Conservation (phyloP, 2,888 invertebrate species). For the Psylliodes chrysocephalus region DNA sequence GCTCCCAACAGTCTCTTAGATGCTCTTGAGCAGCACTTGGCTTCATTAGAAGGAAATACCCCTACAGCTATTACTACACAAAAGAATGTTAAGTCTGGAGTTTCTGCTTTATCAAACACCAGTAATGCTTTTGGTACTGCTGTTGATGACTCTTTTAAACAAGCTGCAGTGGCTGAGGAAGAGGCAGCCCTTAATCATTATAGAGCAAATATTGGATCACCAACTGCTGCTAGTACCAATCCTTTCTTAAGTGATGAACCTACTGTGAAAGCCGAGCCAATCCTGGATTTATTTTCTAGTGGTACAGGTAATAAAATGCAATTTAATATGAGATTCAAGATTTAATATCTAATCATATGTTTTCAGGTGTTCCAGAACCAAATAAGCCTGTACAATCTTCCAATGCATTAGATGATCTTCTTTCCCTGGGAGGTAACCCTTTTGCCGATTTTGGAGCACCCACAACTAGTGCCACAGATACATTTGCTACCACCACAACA, state of each 20-base stretch:
- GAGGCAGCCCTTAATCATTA: conserved; percentile 95
- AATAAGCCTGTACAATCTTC: conserved; percentile 47
- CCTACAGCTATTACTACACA: conserved; percentile 88
- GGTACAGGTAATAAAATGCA: no score
- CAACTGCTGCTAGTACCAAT: conserved; percentile 79
- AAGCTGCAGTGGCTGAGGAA: conserved; percentile 93
- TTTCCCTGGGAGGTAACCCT: conserved; percentile 78
- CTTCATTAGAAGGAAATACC: conserved; percentile 92
- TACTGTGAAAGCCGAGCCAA: conserved; percentile 63
- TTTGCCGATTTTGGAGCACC: conserved; percentile 79
- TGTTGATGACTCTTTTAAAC: conserved; percentile 86
- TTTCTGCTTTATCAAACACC: conserved; percentile 87
- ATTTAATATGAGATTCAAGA: no score
- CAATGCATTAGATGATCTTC: conserved; percentile 85
- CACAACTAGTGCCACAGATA: conserved; percentile 46
- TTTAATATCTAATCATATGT: no score
- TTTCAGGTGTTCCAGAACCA: conserved; percentile 35
- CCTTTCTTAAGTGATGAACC: conserved; percentile 78
- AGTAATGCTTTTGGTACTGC: conserved; percentile 90
- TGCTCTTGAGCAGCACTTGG: conserved; percentile 96
- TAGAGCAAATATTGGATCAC: conserved; percentile 88
- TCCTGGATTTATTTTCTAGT: conserved; percentile 82
- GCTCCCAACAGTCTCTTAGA: conserved; percentile 98
- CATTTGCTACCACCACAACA: conserved; percentile 51
- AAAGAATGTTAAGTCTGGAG: conserved; percentile 90